Conservation (phyloP, 2,888 invertebrate genomes). For the Drosophila tanythrix region DNA sequence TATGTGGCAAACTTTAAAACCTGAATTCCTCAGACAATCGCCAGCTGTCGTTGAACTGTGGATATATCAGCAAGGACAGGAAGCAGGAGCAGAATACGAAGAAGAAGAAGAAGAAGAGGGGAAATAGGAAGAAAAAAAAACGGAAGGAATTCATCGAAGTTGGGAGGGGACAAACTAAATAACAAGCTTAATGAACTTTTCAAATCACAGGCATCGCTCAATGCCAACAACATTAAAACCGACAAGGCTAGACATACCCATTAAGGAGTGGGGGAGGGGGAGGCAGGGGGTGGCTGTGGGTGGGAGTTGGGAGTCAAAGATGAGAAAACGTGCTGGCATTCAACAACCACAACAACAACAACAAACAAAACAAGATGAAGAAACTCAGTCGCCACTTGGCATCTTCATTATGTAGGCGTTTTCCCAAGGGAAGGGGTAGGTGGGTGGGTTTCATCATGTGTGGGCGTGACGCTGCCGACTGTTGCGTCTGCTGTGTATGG, state of each 20-base stretch:
- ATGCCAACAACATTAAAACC: constrained; percentile 78
- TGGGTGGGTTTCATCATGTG: constrained; percentile 20
- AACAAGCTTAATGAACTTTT: constrained; percentile 80
- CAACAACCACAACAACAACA: constrained; percentile 32
- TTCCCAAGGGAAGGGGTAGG: constrained; percentile 22
- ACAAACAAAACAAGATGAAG: not conserved
- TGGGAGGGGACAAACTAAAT: constrained; percentile 38
- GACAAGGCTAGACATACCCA: constrained; percentile 60
- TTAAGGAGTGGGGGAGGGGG: not conserved
- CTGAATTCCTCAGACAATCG: constrained; percentile 10
- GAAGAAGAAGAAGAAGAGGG: constrained; percentile 1
- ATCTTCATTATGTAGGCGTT: constrained; percentile 68
- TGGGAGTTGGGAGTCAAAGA: constrained; percentile 11
- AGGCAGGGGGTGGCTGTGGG: not conserved
- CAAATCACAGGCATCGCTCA: constrained; percentile 78
- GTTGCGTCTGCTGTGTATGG: constrained; percentile 55
- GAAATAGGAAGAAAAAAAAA: not conserved
- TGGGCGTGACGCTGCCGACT: constrained; percentile 55
- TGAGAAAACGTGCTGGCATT: constrained; percentile 52
- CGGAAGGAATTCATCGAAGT: constrained; percentile 27
- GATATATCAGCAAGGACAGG: constrained; percentile 6
- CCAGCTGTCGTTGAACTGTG: constrained; percentile 22
- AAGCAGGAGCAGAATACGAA: constrained; percentile 2
- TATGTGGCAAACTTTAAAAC: not conserved
- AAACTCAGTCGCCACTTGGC: constrained; percentile 38